These are phyloP conservation scores for Mnemiopsis leidyi DNA, from an alignment of 37 sponge, comb jelly and placozoan species.

Conservation along the genomic window DNA sequence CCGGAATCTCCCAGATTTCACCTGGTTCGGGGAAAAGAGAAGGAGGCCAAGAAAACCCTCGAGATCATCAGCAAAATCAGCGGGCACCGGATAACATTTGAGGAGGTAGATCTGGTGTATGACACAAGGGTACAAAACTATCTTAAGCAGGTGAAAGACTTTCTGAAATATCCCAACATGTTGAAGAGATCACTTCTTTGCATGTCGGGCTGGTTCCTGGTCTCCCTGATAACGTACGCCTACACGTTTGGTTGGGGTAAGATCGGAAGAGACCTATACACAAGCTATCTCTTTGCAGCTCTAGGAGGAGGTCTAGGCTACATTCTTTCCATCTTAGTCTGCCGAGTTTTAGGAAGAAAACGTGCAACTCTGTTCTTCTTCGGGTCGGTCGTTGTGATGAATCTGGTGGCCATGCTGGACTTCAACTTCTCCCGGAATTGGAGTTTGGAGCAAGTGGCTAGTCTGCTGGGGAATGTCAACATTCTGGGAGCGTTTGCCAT, in stretches of 20 bases:
- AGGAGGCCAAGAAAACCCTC: background rate
- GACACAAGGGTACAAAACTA: background rate
- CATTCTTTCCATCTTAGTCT: background rate
- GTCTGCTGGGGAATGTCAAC: background rate
- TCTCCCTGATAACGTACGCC: background rate
- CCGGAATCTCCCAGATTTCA: slow-evolving; percentile 33
- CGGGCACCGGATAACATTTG: background rate
- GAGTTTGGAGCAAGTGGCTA: background rate
- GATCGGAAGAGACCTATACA: slow-evolving; percentile 20
- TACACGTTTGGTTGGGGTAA: slow-evolving; percentile 36
- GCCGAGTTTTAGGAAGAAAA: slow-evolving; percentile 5
- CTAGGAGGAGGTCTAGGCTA: background rate
- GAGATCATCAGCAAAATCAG: background rate
- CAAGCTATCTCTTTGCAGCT: background rate
- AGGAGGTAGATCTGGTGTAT: background rate
- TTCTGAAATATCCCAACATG: slow-evolving; percentile 26
- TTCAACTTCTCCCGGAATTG: background rate
- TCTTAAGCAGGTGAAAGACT: slow-evolving; percentile 29
- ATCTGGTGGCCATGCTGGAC: background rate
- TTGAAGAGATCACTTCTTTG: background rate
- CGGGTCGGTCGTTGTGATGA: background rate
- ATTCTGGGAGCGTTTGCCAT: background rate
- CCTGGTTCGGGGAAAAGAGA: slow-evolving; percentile 1
- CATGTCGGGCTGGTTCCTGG: slow-evolving; percentile 14
- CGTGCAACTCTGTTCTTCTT: background rate